These are phyloP conservation scores for Caenorhabditis uteleia DNA, from an alignment of 2,888 invertebrate genomes.

Conservation along the genomic window DNA sequence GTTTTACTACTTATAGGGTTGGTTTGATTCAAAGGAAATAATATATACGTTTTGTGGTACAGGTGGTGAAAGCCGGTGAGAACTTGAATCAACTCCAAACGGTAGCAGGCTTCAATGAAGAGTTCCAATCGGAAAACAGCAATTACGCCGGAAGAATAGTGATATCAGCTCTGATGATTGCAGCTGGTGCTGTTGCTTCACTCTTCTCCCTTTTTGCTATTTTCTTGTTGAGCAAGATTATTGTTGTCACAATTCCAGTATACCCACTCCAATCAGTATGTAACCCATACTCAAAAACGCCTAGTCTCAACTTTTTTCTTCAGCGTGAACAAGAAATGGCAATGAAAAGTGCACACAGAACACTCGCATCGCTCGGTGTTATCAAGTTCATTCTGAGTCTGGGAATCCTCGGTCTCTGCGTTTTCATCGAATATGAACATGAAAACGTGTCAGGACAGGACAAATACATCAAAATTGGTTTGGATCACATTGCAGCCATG, in stretches of 20 bases:
- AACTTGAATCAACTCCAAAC: slow-evolving; percentile 32
- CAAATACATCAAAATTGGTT: slow-evolving; percentile 66
- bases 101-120: slow-evolving; percentile 47
- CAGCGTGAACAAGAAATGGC: slow-evolving; percentile 62
- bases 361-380: slow-evolving; percentile 51
- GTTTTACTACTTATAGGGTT: slow-evolving; percentile 67
- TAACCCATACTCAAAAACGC: slow-evolving; percentile 3
- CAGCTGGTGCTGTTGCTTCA: slow-evolving; percentile 55
- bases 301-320: slow-evolving; percentile 14
- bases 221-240: slow-evolving; percentile 60
- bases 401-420: slow-evolving; percentile 61
- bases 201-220: slow-evolving; percentile 58
- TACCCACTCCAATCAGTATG: slow-evolving; percentile 56
- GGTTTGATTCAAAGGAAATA: neutral
- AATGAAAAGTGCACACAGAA: slow-evolving; percentile 44
- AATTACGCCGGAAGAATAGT: slow-evolving; percentile 64
- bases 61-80: slow-evolving; percentile 47
- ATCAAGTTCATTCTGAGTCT: slow-evolving; percentile 63
- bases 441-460: slow-evolving; percentile 57
- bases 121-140: slow-evolving; percentile 54
- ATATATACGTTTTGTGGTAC: neutral
- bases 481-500: slow-evolving; percentile 66
- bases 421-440: slow-evolving; percentile 67
- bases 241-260: slow-evolving; percentile 54
- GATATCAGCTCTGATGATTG: slow-evolving; percentile 64